Evolutionary conservation across 2,888 invertebrate species (phyloP).

Genomic region (Apoda limacodes): DNA sequence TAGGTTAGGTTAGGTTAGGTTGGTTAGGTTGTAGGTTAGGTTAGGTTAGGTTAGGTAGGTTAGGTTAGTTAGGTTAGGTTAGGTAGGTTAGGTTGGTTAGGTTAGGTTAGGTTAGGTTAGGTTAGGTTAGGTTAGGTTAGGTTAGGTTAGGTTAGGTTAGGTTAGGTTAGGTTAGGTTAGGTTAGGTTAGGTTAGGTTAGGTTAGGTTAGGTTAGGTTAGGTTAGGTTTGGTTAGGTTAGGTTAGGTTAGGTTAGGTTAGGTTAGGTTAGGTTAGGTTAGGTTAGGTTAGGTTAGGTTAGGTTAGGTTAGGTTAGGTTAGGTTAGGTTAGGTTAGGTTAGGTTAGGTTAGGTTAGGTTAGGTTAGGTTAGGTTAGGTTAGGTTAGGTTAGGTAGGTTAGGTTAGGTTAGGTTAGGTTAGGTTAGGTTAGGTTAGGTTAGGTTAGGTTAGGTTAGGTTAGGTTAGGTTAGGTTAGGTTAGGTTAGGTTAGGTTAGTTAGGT

Average conservation of each 20-base stretch:
- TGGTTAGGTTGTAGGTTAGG: slow-evolving; percentile 4
- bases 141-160: not conserved
- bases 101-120: not conserved
- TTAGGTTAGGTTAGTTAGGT: slow-evolving; percentile 13
- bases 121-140: not conserved
- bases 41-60: slow-evolving; percentile 4
- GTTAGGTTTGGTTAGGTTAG: not conserved
- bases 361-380: slow-evolving; percentile 14
- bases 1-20: slow-evolving; percentile 3
- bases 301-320: slow-evolving; percentile 3
- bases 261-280: not conserved
- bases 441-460: slow-evolving; percentile 14
- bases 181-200: slow-evolving; percentile 1
- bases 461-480: slow-evolving; percentile 14
- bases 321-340: slow-evolving; percentile 14
- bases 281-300: not conserved
- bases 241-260: not conserved
- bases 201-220: not conserved
- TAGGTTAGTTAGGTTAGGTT: not conserved
- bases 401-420: slow-evolving; percentile 13
- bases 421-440: slow-evolving; percentile 14
- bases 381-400: slow-evolving; percentile 14
- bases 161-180: not conserved
- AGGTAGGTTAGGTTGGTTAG: no score
- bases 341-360: slow-evolving; percentile 15